Evolutionary conservation across 2,113 vertebrate species (phyloP).

Genomic region (Delphinapterus leucas): DNA sequence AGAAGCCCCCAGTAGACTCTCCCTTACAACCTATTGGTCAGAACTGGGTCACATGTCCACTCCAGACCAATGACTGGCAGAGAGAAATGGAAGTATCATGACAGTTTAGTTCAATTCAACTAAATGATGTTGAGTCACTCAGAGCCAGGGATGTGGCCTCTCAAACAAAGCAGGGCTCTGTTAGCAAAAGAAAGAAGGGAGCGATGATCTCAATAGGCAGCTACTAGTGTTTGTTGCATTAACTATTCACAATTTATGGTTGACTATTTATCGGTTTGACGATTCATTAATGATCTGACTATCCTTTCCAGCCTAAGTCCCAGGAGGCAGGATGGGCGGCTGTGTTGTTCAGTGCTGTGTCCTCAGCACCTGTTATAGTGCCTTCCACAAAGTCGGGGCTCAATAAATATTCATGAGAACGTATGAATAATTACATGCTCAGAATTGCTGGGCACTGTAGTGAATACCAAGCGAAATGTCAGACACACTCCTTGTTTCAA

Average conservation of each 20-base stretch:
- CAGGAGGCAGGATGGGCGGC: background rate
- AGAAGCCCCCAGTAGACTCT: background rate
- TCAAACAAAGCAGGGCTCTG: background rate
- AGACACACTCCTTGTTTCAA: background rate
- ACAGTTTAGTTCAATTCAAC: background rate
- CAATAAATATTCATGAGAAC: background rate
- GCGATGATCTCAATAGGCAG: background rate
- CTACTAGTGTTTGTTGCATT: background rate
- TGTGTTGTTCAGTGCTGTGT: background rate
- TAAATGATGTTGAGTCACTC: background rate
- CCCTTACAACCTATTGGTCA: background rate
- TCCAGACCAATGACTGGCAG: background rate
- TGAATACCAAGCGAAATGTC: constrained; percentile 24
- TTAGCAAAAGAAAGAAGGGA: background rate
- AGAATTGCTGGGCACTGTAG: background rate
- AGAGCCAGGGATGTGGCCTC: background rate
- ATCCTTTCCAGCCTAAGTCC: background rate
- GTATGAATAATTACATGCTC: background rate
- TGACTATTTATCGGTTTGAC: background rate
- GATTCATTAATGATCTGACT: background rate
- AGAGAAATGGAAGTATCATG: background rate
- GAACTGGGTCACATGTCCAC: background rate
- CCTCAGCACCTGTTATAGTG: background rate
- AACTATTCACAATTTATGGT: background rate
- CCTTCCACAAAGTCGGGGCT: background rate